A percentile compares a stretch with the other conserved stretches of the same genome.
Evolutionary conservation across 2,888 invertebrate genomes (phyloP).

Genomic region (Suillia variegata): DNA sequence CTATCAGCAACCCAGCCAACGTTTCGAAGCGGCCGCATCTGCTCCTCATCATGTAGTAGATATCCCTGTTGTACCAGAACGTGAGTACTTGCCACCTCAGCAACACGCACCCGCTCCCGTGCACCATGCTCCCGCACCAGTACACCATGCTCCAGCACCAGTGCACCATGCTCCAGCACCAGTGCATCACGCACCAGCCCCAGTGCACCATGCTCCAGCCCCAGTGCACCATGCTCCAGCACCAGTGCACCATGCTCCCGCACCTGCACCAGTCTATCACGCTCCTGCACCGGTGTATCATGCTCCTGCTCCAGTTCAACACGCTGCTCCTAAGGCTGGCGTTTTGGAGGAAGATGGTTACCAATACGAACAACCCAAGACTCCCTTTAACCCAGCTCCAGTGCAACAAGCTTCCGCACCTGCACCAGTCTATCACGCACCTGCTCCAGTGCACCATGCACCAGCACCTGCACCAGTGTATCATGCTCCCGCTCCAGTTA

Average conservation of each 20-base stretch:
- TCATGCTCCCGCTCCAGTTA: slow-evolving; percentile 2
- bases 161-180: slow-evolving; percentile 13
- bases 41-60: slow-evolving; percentile 36
- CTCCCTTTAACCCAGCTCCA: slow-evolving; percentile 22
- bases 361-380: slow-evolving; percentile 32
- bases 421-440: slow-evolving; percentile 4
- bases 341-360: slow-evolving; percentile 42
- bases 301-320: slow-evolving; percentile 12
- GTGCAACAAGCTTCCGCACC: slow-evolving; percentile 5
- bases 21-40: slow-evolving; percentile 24
- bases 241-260: slow-evolving; percentile 17
- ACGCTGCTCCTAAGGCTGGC: slow-evolving; percentile 26
- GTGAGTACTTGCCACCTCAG: slow-evolving; percentile 18
- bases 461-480: slow-evolving; percentile 20
- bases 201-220: slow-evolving; percentile 21
- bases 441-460: slow-evolving; percentile 2
- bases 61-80: slow-evolving; percentile 37
- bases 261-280: slow-evolving; percentile 14
- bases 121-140: slow-evolving; percentile 9
- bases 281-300: slow-evolving; percentile 19
- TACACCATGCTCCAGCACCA: slow-evolving; percentile 15
- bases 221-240: slow-evolving; percentile 12
- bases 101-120: slow-evolving; percentile 16
- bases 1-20: slow-evolving; percentile 36
- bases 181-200: slow-evolving; percentile 12